Conservation (phyloP, 2,888 invertebrate species). For the Drosophila longiperda region DNA sequence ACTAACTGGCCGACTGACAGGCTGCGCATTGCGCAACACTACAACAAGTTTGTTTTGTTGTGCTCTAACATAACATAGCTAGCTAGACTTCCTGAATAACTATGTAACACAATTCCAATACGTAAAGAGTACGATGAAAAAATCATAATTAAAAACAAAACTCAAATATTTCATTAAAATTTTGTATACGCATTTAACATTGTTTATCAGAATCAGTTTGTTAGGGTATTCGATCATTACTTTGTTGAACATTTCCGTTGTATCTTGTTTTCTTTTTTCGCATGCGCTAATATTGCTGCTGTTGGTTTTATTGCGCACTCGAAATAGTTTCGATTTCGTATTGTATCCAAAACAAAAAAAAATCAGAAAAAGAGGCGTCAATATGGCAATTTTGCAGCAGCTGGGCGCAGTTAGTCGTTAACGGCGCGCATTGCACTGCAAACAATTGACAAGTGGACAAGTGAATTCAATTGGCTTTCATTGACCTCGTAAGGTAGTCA, state of each 20-base stretch:
- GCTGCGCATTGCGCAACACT: constrained; percentile 42
- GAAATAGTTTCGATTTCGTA: constrained; percentile 68
- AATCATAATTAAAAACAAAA: neutral
- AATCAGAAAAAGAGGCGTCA: constrained; percentile 40
- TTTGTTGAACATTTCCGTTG: neutral
- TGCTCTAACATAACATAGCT: constrained; percentile 1
- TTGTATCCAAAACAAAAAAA: constrained; percentile 38
- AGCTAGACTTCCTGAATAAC: neutral
- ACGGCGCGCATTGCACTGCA: constrained; percentile 40
- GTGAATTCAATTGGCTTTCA: constrained; percentile 15
- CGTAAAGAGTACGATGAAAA: neutral
- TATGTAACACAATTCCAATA: neutral
- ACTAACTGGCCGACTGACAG: constrained; percentile 5
- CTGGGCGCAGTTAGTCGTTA: constrained; percentile 62
- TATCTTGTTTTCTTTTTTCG: constrained; percentile 5
- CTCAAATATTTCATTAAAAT: neutral
- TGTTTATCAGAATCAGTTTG: neutral
- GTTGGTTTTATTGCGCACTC: constrained; percentile 75
- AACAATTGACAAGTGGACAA: constrained; percentile 16
- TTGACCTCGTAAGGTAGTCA: constrained; percentile 32
- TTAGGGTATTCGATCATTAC: constrained; percentile 11
- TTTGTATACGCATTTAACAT: neutral
- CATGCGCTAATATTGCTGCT: constrained; percentile 23
- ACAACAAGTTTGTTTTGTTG: constrained; percentile 38
- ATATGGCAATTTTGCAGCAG: constrained; percentile 54